Evolutionary conservation across 2,888 invertebrate species (phyloP).

Genomic region (Xylota segnis): DNA sequence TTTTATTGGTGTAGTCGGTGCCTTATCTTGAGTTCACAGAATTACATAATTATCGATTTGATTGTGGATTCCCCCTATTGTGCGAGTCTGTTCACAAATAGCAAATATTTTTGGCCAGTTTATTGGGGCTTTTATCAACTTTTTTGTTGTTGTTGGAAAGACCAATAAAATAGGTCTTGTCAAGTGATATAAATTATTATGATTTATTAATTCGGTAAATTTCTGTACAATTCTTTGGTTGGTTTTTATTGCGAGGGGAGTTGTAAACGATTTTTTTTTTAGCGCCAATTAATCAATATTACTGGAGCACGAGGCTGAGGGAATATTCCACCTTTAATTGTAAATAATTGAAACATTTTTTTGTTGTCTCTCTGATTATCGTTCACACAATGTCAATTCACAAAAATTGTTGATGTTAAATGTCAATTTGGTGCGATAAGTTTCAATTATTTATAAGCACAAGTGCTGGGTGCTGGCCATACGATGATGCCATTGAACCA

Average conservation of each 20-base stretch:
- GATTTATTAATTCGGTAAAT: conserved; percentile 35
- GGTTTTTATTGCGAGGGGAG: neutral
- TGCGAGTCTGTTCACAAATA: neutral
- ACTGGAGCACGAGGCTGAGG: neutral
- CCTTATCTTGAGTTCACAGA: conserved; percentile 65
- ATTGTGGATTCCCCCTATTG: conserved; percentile 42
- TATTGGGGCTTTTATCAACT: conserved; percentile 38
- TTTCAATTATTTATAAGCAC: conserved; percentile 54
- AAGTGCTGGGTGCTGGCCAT: conserved; percentile 5
- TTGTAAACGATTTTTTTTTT: conserved; percentile 20
- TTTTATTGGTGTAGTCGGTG: conserved; percentile 48
- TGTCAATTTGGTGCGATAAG: conserved; percentile 64
- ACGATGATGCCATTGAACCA: conserved; percentile 11
- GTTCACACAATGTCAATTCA: conserved; percentile 24
- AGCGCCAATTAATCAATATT: conserved; percentile 28
- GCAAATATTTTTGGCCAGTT: conserved; percentile 9
- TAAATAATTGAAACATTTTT: conserved; percentile 22
- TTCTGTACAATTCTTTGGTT: neutral
- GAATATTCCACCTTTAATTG: conserved; percentile 16
- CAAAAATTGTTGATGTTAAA: conserved; percentile 20
- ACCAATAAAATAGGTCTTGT: conserved; percentile 31
- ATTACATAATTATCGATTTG: conserved; percentile 56
- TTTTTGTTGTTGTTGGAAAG: conserved; percentile 10
- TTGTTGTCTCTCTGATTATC: neutral
- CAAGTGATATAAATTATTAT: conserved; percentile 44